phyloP scores from a whole-genome alignment of 2,888 invertebrate genomes.

The Omphaloscelis lunosa region DNA sequence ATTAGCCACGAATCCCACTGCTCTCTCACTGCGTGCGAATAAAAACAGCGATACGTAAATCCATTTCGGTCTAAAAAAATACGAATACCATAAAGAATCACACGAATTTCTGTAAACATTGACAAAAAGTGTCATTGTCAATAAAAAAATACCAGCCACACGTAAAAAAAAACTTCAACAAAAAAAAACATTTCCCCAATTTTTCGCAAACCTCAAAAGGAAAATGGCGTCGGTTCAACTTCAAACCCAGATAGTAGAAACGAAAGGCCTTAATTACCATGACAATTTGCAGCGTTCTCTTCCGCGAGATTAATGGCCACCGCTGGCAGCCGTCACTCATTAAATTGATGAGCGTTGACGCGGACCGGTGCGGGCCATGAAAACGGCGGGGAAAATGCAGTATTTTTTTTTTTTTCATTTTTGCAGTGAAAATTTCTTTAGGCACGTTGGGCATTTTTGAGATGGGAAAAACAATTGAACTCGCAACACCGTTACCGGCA shows the following conservation, averaged over 20 bases:
- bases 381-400: constrained; percentile 12
- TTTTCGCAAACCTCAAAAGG: background rate
- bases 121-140: background rate
- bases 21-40: no score
- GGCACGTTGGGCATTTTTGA: no score
- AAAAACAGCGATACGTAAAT: background rate
- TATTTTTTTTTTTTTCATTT: background rate
- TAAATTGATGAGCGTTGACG: constrained; percentile 74
- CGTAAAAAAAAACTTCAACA: background rate
- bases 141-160: background rate
- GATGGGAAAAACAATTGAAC: no score
- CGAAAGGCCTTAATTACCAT: constrained; percentile 64
- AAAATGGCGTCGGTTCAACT: constrained; percentile 22
- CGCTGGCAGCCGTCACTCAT: constrained; percentile 68
- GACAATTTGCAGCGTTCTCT: constrained; percentile 67
- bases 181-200: background rate
- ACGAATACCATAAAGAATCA: background rate
- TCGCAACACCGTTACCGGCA: no score
- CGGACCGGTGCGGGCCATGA: constrained; percentile 40
- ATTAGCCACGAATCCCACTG: no score
- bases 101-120: background rate
- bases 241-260: constrained; percentile 45
- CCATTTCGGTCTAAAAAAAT: background rate
- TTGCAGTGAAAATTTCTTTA: no score
- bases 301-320: constrained; percentile 70